phyloP scores from a whole-genome alignment of 2,113 vertebrate genomes.

The Gopherus evgoodei region DNA sequence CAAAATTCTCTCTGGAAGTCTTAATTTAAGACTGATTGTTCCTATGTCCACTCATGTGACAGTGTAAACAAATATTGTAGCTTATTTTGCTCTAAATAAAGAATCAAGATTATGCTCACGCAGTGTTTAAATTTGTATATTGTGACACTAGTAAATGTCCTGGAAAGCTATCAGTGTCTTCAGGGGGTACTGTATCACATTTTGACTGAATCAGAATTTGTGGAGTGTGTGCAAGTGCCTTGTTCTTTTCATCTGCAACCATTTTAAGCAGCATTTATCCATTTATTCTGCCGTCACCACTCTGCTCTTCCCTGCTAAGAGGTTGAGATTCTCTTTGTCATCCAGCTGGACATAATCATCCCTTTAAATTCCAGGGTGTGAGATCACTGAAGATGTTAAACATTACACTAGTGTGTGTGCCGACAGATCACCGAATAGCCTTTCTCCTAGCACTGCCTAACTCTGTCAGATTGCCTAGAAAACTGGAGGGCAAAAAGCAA shows the following conservation, averaged over 20 bases:
- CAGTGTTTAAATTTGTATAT: neutral
- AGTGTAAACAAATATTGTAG: accelerated
- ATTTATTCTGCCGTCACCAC: neutral
- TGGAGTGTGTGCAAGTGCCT: neutral
- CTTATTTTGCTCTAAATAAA: neutral
- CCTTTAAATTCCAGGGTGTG: neutral
- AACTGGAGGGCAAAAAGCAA: neutral
- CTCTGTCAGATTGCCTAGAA: neutral
- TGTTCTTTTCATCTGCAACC: neutral
- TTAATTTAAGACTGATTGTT: neutral
- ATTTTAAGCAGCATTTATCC: neutral
- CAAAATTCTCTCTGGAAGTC: neutral
- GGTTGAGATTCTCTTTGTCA: neutral
- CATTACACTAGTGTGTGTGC: neutral
- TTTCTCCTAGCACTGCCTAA: neutral
- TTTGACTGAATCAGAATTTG: neutral
- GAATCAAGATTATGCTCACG: neutral
- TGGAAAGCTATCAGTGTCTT: neutral
- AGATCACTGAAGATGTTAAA: neutral
- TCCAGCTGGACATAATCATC: neutral
- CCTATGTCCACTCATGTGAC: neutral
- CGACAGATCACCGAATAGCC: neutral
- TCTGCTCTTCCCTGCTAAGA: neutral
- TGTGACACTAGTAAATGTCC: neutral
- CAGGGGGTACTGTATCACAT: accelerated